phyloP scores from a whole-genome alignment of 2,888 invertebrate genomes.

The Drosophila infuscata region DNA sequence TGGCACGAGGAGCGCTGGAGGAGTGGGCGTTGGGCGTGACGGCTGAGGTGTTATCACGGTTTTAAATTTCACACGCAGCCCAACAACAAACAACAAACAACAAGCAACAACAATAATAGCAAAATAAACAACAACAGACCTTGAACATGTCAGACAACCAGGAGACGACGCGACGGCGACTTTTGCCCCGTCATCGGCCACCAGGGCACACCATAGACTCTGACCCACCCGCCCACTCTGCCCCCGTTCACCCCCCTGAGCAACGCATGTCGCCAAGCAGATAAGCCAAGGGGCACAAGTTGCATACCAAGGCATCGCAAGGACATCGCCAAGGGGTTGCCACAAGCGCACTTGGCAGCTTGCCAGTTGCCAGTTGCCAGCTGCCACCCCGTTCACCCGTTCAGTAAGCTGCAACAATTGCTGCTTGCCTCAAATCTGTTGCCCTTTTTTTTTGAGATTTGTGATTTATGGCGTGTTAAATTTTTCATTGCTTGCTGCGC shows the following conservation, averaged over 20 bases:
- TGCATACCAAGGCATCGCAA: slow-evolving; percentile 76
- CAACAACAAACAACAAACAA: slow-evolving; percentile 34
- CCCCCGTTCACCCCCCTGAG: neutral
- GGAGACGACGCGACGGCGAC: slow-evolving; percentile 61
- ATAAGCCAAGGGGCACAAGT: slow-evolving; percentile 61
- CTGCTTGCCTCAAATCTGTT: slow-evolving; percentile 49
- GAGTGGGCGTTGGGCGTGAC: slow-evolving; percentile 43
- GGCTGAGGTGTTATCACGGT: slow-evolving; percentile 77
- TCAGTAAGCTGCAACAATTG: slow-evolving; percentile 66
- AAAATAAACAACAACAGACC: slow-evolving; percentile 55
- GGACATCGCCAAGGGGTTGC: slow-evolving; percentile 71
- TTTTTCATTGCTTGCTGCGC: slow-evolving; percentile 70
- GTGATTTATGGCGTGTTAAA: slow-evolving; percentile 81
- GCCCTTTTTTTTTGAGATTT: slow-evolving; percentile 47
- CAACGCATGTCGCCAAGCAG: slow-evolving; percentile 66
- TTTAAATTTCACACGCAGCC: slow-evolving; percentile 82
- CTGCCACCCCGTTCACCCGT: slow-evolving; percentile 1
- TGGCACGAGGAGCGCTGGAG: neutral
- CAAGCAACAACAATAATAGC: slow-evolving; percentile 24
- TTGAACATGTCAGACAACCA: slow-evolving; percentile 80
- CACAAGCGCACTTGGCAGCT: slow-evolving; percentile 42
- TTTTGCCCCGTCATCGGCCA: slow-evolving; percentile 62
- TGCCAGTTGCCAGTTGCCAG: slow-evolving; percentile 40
- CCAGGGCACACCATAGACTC: slow-evolving; percentile 3
- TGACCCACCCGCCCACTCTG: slow-evolving; percentile 12